Conservation (phyloP, 2,113 vertebrate genomes). For the Spilogale gracilis region DNA sequence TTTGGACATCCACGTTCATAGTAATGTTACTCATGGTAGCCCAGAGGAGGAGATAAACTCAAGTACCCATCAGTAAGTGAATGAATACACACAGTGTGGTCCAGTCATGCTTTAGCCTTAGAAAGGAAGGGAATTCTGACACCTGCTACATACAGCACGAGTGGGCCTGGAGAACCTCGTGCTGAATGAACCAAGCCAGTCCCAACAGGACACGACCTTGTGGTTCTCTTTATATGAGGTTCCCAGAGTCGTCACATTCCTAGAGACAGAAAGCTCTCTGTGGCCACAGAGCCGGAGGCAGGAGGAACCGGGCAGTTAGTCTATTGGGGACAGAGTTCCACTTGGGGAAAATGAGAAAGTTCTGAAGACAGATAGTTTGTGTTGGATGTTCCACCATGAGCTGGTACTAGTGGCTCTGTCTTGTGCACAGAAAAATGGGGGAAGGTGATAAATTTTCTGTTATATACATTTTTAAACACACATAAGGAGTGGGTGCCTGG, state of each 20-base stretch:
- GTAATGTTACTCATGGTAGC: background rate
- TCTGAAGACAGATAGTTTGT: background rate
- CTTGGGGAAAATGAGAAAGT: background rate
- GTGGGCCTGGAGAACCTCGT: background rate
- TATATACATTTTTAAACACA: background rate
- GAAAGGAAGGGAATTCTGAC: background rate
- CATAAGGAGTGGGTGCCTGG: background rate
- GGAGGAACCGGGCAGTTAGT: background rate
- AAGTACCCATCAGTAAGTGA: background rate
- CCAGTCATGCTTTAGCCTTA: background rate
- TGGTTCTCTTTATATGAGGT: background rate
- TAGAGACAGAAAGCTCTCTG: background rate
- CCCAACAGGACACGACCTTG: background rate
- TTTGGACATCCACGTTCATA: background rate
- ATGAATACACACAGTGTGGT: background rate
- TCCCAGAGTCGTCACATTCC: background rate
- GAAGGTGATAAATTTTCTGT: background rate
- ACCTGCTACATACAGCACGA: accelerated
- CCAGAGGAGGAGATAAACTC: background rate
- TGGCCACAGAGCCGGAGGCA: background rate
- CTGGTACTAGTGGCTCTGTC: background rate
- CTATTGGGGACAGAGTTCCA: background rate
- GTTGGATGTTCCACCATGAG: accelerated
- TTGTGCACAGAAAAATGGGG: background rate
- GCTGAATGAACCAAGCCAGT: background rate